Base-by-base conservation (phyloP, 23 tunicate genomes). In the Diplosoma virens region DNA sequence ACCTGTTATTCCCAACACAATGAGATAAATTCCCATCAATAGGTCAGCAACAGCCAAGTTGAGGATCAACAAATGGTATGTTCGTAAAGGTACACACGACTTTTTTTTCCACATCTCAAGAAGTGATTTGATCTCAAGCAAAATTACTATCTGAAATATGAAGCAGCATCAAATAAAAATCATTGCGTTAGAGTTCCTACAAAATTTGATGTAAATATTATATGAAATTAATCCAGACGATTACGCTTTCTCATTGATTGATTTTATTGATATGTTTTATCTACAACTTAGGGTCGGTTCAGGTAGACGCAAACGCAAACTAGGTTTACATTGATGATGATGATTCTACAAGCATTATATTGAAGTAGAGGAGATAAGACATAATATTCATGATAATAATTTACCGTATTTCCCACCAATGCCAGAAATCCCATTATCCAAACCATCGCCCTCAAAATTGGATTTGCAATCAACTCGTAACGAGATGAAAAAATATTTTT, bases 391-490 rank as follows among this genome's bases (percentile, higher is more conserved):
- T n/a, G n/a, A 41, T 7, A 41, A 41, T 7, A 41, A 7, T 41
- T 54, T 65, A 82, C 95, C 75, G 45, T 2, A 77, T 88, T 88
- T 21, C 95, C 95, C 17, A 37, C 33, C 25, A 88, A 33, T 2
- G 95, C 83, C 1, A 82, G 24, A n/a, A 88, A 0, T 2, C 59
- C 95, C 87, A 88, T 82, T 2, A 88, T 77, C 95, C 95, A 88
- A 23, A 82, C 87, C 9, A 88, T 16, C 0, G 73, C 78, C 14
- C 87, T 59, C 41, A 88, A 56, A 30, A 76, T 50, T 6, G 76
- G 67, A 36, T 46, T 88, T 26, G 37, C 87, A 3, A 88, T 79
- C 80, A 88, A 31, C 23, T 86, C 75, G 32, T 66, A 67, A 3
- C 17, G 17, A 2, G 78, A 73, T 5, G 78, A 73, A 24, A 48